Evolutionary conservation across 2,113 vertebrate species (phyloP), one percentile per base, ranked within the genome.

Genomic region (Lethenteron camtschaticum): DNA sequence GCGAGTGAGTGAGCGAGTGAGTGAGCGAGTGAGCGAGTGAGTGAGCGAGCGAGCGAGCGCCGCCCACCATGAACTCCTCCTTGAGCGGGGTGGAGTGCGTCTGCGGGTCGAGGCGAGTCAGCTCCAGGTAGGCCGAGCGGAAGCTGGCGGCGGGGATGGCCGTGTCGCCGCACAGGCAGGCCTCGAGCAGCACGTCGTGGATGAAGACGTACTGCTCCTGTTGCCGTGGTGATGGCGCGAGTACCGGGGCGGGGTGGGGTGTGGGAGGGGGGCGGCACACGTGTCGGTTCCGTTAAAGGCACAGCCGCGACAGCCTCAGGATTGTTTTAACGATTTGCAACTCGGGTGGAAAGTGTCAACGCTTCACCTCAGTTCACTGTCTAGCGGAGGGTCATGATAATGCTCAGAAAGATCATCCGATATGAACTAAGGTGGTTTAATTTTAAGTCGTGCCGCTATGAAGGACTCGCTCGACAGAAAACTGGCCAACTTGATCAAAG

Each of bases 151-250:
- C 75, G 1, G 76, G 74, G 9, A 79, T 11, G 0, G 69, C 70
- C 0, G 78, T 80, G 74, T 5, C 75, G 2, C 78, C 60, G 0
- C 79, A 81, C 69, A 78, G 72, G 70, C 79, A 73, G 3, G 74
- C 77, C 72, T 81, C 79, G 0, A 81, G 77, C 8, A 81, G 70
- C 0, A 69, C 72, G 55, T 79, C 76, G 0, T 81, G 79, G 56
- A 81, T 66, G 72, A 81, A 80, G 24, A 41, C 24, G 57, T 81
- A 81, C 71, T 81, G 80, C 56, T 79, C 76, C 80, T 81, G 72
- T 41, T 41, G 41, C 41, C 41, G 41, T 41, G 41, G 41, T 41
- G 41, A 41, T 41, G 41, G 41, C 41, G 41, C 41, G 6, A 41
- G 41, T 11, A 66, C 10, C n/a, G 63, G 63, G 63, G 24, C n/a